Evolutionary conservation across 2,888 invertebrate genomes (phyloP).

Genomic region (Abrostola triplasia): DNA sequence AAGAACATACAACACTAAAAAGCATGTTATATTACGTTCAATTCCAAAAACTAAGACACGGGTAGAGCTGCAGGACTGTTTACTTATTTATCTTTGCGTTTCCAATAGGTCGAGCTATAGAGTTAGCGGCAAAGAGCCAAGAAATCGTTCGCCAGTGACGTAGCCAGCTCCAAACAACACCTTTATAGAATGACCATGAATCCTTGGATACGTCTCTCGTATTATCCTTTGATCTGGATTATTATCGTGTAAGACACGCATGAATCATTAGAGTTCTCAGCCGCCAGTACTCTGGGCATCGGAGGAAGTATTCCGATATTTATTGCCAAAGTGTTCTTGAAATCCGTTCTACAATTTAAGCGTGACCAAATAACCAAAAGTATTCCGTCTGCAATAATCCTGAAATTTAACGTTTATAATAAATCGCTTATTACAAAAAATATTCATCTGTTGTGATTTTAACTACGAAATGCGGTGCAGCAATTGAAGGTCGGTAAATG

Average conservation of each 20-base stretch:
- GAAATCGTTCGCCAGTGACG: slow-evolving; percentile 54
- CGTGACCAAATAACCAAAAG: slow-evolving; percentile 29
- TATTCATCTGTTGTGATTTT: neutral
- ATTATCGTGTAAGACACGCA: slow-evolving; percentile 46
- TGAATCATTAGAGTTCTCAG: slow-evolving; percentile 24
- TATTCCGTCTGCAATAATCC: slow-evolving; percentile 25
- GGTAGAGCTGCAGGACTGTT: slow-evolving; percentile 56
- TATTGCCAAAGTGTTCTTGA: slow-evolving; percentile 35
- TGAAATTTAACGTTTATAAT: slow-evolving; percentile 6
- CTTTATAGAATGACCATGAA: slow-evolving; percentile 45
- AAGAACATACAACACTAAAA: slow-evolving; percentile 49
- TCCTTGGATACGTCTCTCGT: slow-evolving; percentile 36
- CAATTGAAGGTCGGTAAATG: slow-evolving; percentile 20
- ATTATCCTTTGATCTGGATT: slow-evolving; percentile 54
- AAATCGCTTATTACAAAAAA: neutral
- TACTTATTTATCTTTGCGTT: slow-evolving; percentile 58
- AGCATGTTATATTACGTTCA: slow-evolving; percentile 54
- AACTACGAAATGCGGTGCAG: slow-evolving; percentile 3
- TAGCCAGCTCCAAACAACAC: slow-evolving; percentile 46
- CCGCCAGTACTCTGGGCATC: slow-evolving; percentile 8
- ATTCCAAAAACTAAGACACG: slow-evolving; percentile 64
- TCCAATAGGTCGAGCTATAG: slow-evolving; percentile 52
- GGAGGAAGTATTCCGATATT: slow-evolving; percentile 29
- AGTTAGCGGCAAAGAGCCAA: slow-evolving; percentile 63
- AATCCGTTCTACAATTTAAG: slow-evolving; percentile 40